phyloP scores from a whole-genome alignment of 2,113 vertebrate genomes.

The Halichoerus grypus region DNA sequence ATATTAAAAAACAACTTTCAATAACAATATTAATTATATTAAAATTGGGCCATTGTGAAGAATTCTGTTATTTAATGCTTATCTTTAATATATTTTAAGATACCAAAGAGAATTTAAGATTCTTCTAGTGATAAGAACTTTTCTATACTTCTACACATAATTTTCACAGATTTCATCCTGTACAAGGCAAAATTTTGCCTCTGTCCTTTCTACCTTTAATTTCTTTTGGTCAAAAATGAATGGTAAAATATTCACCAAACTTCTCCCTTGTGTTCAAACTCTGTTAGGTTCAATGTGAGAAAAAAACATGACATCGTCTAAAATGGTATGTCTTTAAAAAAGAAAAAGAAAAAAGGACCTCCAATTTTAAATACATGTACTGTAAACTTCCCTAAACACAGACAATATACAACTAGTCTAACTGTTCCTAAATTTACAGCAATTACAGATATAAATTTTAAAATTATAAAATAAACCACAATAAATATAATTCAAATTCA shows the following conservation, averaged over 20 bases:
- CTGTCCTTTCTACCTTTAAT: neutral
- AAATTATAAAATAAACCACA: slow-evolving; percentile 8
- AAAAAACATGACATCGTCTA: neutral
- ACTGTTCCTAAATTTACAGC: neutral
- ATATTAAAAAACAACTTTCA: neutral
- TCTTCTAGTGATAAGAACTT: neutral
- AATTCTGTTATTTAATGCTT: neutral
- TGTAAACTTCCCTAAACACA: neutral
- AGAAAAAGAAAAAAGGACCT: neutral
- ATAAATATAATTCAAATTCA: neutral
- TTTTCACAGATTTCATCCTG: neutral
- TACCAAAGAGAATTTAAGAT: neutral
- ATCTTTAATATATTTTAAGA: neutral
- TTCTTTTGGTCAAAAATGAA: neutral
- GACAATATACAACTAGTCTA: neutral
- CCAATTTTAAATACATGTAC: neutral
- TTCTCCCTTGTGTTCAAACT: neutral
- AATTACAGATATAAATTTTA: neutral
- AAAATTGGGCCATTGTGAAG: neutral
- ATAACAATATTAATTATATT: neutral
- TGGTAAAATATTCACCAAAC: neutral
- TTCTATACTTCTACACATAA: neutral
- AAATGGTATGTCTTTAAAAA: neutral
- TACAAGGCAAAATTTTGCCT: neutral
- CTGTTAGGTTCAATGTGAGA: neutral